Evolutionary conservation across 1,140 invertebrate species (phyloP), one percentile per base, ranked within the genome.

Genomic region (Tribolium madens): DNA sequence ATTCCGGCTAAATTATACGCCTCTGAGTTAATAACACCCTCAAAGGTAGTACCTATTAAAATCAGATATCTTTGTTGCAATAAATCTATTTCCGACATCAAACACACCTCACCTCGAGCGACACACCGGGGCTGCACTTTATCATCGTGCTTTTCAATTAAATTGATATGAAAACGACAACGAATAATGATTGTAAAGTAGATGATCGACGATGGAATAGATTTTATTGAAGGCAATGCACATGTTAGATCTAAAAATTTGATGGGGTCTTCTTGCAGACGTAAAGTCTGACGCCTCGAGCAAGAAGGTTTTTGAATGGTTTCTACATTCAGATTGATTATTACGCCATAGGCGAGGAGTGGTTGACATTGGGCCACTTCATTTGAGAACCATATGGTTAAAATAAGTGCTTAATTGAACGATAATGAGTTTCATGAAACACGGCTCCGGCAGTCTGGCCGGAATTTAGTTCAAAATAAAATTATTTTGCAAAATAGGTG

Each of bases 331-430:
- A 72, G 70, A 74, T 72, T 72, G 46, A 48, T 52, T 48, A 72
- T 72, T 72, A 47, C 70, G 70, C 70, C 70, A 72, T 48, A 17
- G 47, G 57, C 12, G 26, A 74, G 76, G 76, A 78, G 76, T 74
- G 76, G 72, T 74, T 75, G 72, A 74, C 76, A 78, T 78, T 78
- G 76, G 60, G 64, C 72, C 71, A 77, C 71, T 69, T 73, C 21
- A 73, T 69, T 71, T 71, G 31, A 47, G 26, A 13, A 74, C 72
- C 76, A 78, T 78, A 75, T 78, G 76, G 72, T 73, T 73, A 42
- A 50, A 46, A 71, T 50, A 48, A 71, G 47, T 52, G 70, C 13
- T 64, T 64, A 64, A 57, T 64, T 60, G 18, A 26, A 60, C 52
- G 21, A 1, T 21, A n/a, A 12, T 21, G 14, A 18, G 17, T 2